Conservation (phyloP, 37 sponge, comb jelly and placozoan genomes). For the Geodia barretti region DNA sequence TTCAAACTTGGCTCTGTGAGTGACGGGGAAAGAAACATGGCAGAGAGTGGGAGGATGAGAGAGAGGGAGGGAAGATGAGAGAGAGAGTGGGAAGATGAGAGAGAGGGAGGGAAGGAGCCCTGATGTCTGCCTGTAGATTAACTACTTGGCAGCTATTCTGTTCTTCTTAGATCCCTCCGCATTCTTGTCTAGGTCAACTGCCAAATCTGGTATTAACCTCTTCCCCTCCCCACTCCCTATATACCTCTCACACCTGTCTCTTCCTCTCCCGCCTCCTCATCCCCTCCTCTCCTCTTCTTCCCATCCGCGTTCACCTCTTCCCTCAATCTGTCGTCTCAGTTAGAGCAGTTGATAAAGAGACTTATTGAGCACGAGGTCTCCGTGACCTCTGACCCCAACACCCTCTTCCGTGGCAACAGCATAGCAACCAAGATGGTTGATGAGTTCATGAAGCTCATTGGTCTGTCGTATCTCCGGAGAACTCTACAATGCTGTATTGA, state of each 20-base stretch:
- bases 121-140: too few species aligned
- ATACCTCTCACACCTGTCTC: too few species aligned
- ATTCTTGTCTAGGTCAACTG: too few species aligned
- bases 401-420: slow-evolving; percentile 88
- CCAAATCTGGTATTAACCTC: too few species aligned
- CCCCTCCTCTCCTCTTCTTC: neutral
- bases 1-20: slow-evolving; percentile 44
- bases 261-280: neutral
- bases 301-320: neutral
- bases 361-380: slow-evolving; percentile 44
- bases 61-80: neutral
- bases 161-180: too few species aligned
- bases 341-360: slow-evolving; percentile 21
- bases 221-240: too few species aligned
- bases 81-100: neutral
- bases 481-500: slow-evolving; percentile 79
- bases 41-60: neutral
- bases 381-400: slow-evolving; percentile 68
- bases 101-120: neutral
- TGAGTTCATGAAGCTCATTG: slow-evolving; percentile 87
- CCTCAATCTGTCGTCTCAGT: slow-evolving; percentile 6
- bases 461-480: slow-evolving; percentile 68
- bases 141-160: too few species aligned
- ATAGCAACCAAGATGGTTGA: slow-evolving; percentile 81
- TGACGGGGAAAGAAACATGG: neutral